Conservation (phyloP, 2,797 vertebrate species). For the Acomys russatus region DNA sequence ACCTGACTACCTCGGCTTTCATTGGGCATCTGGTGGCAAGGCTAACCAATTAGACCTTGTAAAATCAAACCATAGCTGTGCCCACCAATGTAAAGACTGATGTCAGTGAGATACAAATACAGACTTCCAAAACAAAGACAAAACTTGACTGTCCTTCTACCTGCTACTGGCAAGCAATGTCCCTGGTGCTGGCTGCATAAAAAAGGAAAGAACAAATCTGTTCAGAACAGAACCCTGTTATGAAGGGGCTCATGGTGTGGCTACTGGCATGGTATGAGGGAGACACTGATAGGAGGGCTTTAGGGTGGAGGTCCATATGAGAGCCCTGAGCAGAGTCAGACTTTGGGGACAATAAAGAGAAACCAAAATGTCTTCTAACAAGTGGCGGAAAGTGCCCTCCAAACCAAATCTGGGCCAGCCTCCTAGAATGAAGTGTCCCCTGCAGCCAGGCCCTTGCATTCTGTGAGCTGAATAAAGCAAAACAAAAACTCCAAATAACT, state of each 20-base stretch:
- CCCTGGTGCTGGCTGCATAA: not conserved
- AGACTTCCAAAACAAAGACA: conserved; percentile 42
- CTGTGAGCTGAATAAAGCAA: not conserved
- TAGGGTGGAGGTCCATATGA: not conserved
- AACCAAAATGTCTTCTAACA: not conserved
- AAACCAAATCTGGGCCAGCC: not conserved
- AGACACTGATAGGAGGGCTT: not conserved
- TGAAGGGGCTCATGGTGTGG: not conserved
- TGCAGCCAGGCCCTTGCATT: not conserved
- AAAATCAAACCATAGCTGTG: conserved; percentile 21
- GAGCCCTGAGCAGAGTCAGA: not conserved
- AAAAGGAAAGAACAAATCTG: not conserved
- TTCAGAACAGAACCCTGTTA: not conserved
- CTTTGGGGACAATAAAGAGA: not conserved
- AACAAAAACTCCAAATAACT: not conserved
- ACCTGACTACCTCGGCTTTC: conserved; percentile 26
- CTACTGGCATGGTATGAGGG: too few relatives aligned
- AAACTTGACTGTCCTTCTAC: not conserved
- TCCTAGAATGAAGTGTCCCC: not conserved
- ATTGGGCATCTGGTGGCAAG: conserved; percentile 26
- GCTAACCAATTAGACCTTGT: conserved; percentile 11
- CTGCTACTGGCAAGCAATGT: not conserved
- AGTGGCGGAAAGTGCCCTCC: not conserved
- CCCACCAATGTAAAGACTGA: conserved; percentile 41
- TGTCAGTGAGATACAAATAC: conserved; percentile 58